Base-by-base conservation (phyloP, 2,888 invertebrate genomes). In the Hirtodrosophila trivittata region DNA sequence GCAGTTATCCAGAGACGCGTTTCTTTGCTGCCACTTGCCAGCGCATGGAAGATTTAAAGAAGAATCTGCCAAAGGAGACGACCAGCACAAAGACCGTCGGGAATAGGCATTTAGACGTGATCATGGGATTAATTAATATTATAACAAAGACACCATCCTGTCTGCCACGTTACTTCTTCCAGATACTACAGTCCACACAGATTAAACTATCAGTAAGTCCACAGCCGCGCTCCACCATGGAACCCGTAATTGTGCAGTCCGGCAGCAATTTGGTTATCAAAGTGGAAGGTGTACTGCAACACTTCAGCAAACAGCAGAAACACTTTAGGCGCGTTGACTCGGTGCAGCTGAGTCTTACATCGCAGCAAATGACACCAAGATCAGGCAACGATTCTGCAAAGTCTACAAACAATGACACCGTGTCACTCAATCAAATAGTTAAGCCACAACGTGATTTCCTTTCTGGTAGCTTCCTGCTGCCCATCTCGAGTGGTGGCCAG, bases 371-470 rank as follows among this genome's bases (percentile, higher is more conserved):
- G 88, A 91, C 91, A 33, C 88, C 91, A 25, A 89, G 91, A 3
- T 63, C 85, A 1, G 80, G 76, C 0, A 70, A 60, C 10, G 86
- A 78, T 37, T 5, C 41, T 65, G 70, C 55, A 0, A 89, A 89
- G 57, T 54, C 73, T 25, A 69, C 81, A n/a, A 50, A 71, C 13
- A 89, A 75, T 42, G 91, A 91, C 47, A 89, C 87, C 0, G 91
- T 93, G 6, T 92, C 92, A 0, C 92, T 96, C 49, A 94, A 94
- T 18, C 97, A 97, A 90, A 95, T 94, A 0, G 97, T 97, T 1
- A 93, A 94, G 7, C 98, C 98, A 0, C 96, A 97, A 84, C 94
- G 97, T 21, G 98, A 98, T 89, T 98, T 98, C 92, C 97, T 98
- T 91, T 95, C 96, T 0, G 96, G 97, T 0, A 97, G 97, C 89